A percentile compares a stretch with the other conserved stretches of the same genome.
Conservation (phyloP, 2,797 vertebrate genomes). For the Intellagama lesueurii region DNA sequence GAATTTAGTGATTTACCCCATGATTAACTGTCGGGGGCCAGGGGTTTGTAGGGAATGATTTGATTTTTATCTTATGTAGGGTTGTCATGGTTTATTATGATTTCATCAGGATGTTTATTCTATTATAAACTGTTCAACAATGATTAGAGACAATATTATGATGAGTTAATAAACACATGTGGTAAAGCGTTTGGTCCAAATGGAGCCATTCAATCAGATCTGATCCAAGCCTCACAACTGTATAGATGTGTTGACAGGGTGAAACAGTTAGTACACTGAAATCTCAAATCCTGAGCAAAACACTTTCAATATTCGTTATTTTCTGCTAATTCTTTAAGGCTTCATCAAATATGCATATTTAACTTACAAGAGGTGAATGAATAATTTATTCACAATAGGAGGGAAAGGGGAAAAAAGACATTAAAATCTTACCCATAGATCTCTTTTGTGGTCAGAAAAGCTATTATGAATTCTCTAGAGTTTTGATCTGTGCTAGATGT, state of each 20-base stretch:
- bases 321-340: constrained; percentile 49
- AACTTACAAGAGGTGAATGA: constrained; percentile 58
- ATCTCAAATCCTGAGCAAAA: constrained; percentile 42
- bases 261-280: constrained; percentile 23
- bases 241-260: accelerated
- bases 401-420: constrained; percentile 5
- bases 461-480: constrained; percentile 23
- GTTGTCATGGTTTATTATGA: background rate
- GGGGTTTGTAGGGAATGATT: background rate
- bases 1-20: background rate
- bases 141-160: background rate
- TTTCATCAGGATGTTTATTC: background rate
- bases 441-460: constrained; percentile 28
- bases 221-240: background rate
- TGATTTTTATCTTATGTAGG: background rate
- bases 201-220: background rate
- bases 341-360: constrained; percentile 49
- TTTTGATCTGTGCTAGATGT: constrained; percentile 35
- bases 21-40: background rate
- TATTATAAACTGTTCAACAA: background rate
- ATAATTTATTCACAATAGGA: constrained; percentile 60
- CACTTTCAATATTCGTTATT: constrained; percentile 46
- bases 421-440: constrained; percentile 53
- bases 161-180: background rate
- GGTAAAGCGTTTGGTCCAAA: background rate